phyloP scores from a whole-genome alignment of 1,140 invertebrate species.

The Drosophila nasuta region DNA sequence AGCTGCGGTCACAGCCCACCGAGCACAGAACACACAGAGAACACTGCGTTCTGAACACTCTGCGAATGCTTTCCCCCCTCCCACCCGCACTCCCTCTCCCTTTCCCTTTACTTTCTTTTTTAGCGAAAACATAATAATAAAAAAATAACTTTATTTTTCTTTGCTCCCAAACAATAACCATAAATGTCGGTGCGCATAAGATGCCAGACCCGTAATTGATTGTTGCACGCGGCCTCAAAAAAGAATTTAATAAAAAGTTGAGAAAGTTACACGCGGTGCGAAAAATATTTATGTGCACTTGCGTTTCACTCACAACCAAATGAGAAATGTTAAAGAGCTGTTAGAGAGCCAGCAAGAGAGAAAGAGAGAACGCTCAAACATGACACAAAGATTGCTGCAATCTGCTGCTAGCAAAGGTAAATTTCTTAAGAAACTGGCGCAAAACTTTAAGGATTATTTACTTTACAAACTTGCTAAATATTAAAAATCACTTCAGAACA shows the following conservation, averaged over 20 bases:
- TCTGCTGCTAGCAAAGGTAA: background rate
- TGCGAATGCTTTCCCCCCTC: background rate
- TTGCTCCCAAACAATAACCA: slow-evolving; percentile 76
- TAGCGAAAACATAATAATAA: slow-evolving; percentile 73
- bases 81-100: background rate
- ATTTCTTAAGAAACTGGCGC: background rate
- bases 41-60: background rate
- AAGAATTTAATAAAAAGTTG: slow-evolving; percentile 78
- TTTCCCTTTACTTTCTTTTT: background rate
- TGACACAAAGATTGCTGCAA: background rate
- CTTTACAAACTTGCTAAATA: background rate
- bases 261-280: slow-evolving; percentile 67
- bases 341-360: slow-evolving; percentile 4
- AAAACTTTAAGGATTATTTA: slow-evolving; percentile 7
- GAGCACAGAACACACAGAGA: slow-evolving; percentile 17
- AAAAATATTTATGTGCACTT: slow-evolving; percentile 60
- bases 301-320: slow-evolving; percentile 16
- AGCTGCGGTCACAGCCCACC: slow-evolving; percentile 31
- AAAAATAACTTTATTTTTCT: slow-evolving; percentile 73
- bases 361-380: background rate
- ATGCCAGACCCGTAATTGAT: slow-evolving; percentile 72
- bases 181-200: slow-evolving; percentile 73
- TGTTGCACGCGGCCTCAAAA: slow-evolving; percentile 58
- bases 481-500: background rate
- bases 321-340: slow-evolving; percentile 25